These are phyloP conservation scores for Bolborhynchus lineola DNA, from an alignment of 2,113 vertebrate species.

Conservation along the genomic window DNA sequence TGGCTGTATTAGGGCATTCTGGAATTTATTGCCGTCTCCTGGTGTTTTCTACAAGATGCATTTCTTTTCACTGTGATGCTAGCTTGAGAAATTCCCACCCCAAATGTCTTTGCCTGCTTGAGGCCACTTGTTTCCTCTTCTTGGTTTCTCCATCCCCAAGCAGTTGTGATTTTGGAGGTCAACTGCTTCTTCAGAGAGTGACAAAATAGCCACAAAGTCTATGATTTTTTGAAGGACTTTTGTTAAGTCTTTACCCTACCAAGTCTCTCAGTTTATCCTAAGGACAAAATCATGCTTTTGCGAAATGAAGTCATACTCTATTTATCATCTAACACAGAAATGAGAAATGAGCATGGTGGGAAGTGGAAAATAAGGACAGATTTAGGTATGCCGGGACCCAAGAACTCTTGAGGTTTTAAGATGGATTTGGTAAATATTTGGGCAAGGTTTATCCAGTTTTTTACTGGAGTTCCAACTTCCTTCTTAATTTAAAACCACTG, in stretches of 20 bases:
- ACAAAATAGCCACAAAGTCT: neutral
- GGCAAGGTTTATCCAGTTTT: neutral
- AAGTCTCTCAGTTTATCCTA: neutral
- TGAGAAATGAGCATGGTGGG: neutral
- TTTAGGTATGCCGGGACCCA: neutral
- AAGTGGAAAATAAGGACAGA: neutral
- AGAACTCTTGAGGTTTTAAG: neutral
- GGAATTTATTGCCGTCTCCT: neutral
- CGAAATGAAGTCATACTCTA: neutral
- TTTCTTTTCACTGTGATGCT: neutral
- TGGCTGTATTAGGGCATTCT: neutral
- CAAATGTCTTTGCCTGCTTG: neutral
- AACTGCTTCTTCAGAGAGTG: neutral
- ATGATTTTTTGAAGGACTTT: neutral
- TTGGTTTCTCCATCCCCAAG: neutral
- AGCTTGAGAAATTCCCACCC: neutral
- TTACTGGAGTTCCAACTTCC: neutral
- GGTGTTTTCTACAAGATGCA: neutral
- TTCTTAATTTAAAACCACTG: neutral
- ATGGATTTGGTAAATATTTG: neutral
- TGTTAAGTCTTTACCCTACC: neutral
- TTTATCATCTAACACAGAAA: neutral
- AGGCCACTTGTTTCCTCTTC: neutral
- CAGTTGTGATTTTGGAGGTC: neutral
- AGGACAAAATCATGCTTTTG: neutral